phyloP scores from a whole-genome alignment of 1,140 invertebrate genomes.

The Vanessa tameamea region DNA sequence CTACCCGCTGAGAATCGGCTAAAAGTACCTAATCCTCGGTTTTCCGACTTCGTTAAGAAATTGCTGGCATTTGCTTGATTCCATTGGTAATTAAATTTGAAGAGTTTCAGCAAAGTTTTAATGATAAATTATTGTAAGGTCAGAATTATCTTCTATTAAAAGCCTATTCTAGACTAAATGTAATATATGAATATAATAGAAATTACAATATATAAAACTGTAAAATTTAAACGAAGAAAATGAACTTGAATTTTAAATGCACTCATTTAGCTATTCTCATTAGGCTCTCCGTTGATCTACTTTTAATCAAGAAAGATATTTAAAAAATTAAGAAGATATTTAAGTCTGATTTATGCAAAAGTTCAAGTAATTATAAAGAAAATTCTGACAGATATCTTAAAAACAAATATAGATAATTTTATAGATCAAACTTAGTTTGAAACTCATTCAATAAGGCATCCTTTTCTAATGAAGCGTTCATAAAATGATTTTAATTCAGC shows the following conservation, averaged over 20 bases:
- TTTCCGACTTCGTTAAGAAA: slow-evolving; percentile 30
- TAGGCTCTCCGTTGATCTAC: no score
- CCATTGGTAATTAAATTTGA: slow-evolving; percentile 32
- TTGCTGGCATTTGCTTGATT: slow-evolving; percentile 26
- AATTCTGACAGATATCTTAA: neutral
- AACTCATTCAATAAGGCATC: neutral
- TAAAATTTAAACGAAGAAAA: no score
- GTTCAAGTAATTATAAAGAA: no score
- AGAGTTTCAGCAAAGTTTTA: slow-evolving; percentile 30
- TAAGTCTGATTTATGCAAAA: no score
- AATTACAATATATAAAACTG: no score
- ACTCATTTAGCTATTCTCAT: no score
- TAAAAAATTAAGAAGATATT: no score
- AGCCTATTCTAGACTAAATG: neutral
- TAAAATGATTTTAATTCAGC: slow-evolving; percentile 35
- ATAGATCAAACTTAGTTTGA: neutral
- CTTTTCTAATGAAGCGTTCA: slow-evolving; percentile 34
- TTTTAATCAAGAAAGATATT: no score
- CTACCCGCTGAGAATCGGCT: slow-evolving; percentile 1
- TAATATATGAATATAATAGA: neutral
- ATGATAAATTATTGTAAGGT: slow-evolving; percentile 34
- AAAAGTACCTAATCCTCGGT: slow-evolving; percentile 21
- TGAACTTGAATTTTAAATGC: no score
- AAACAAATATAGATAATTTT: neutral
- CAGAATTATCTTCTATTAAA: slow-evolving; percentile 9